Base-by-base conservation (phyloP, 2,888 invertebrate species). In the Eupithecia inturbata region DNA sequence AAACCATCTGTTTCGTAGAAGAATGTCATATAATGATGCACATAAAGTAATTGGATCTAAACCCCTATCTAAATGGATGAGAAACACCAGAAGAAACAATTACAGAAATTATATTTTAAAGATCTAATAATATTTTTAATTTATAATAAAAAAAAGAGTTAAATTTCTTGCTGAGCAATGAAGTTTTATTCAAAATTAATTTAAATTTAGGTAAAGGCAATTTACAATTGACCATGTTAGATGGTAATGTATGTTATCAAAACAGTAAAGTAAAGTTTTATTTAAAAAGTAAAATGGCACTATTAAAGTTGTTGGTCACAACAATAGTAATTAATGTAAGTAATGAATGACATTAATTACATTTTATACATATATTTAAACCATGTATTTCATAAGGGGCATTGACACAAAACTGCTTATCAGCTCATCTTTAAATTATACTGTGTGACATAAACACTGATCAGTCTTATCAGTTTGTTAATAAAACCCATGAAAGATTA, bases 1-100 rank as follows among this genome's bases (percentile, higher is more conserved):
- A 77, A 78, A 78, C 22, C 80, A 88, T 74, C 79, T 93, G 70
- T 91, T 92, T 76, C 88, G 89, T 77, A 82, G 83, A 81, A 83
- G 81, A 77, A 69, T 85, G 33, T 80, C 73, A 36, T 76, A 83
- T 75, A 45, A 77, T 67, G 78, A 79, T 28, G 78, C 79, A 70
- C 83, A 83, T 41, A 86, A 78, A 78, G 83, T 90, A 28, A 73
- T 87, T 5, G 83, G 81, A 70, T 71, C 76, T 66, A 67, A 67
- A 68, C 26, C 7, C 31, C 69, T 39, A 53, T 68, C 67, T 3
- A 60, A 70, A 67, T 71, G 53, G 36, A 71, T 72, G 31, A 62
- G n/a, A 70, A 70, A 69, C 66, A 33, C 53, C 31, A 57, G 33
- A 60, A 63, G 36, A 39, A 66, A 66, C 39, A 39, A 22, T 39